Evolutionary conservation across 2,888 invertebrate genomes (phyloP).

Genomic region (Allophyes oxyacanthae): DNA sequence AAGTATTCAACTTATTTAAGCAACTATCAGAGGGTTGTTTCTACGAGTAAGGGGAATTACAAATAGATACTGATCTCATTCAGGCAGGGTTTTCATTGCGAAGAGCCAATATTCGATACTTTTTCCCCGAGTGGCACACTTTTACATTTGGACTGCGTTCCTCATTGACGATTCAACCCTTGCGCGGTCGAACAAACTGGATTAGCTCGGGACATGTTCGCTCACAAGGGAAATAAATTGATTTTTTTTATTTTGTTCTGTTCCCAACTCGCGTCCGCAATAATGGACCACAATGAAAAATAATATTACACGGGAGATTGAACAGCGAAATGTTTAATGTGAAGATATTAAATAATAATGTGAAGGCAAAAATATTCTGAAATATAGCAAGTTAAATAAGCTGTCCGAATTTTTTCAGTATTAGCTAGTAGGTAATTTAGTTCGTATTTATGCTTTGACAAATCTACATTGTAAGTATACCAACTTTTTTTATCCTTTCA

Average conservation of each 20-base stretch:
- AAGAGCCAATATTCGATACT: slow-evolving; percentile 82
- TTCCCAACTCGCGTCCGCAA: slow-evolving; percentile 79
- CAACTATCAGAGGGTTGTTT: slow-evolving; percentile 55
- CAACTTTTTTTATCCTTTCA: too few species aligned
- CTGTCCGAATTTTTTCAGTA: slow-evolving; percentile 7
- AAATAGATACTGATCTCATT: slow-evolving; percentile 76
- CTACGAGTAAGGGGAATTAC: slow-evolving; percentile 69
- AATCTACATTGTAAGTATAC: too few species aligned
- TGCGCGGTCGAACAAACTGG: slow-evolving; percentile 88
- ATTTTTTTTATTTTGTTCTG: slow-evolving; percentile 82
- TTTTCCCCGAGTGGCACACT: slow-evolving; percentile 78
- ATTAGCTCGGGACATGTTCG: slow-evolving; percentile 86
- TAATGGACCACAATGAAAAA: slow-evolving; percentile 82
- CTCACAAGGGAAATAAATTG: slow-evolving; percentile 87
- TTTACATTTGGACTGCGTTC: slow-evolving; percentile 83
- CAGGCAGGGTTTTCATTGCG: slow-evolving; percentile 75
- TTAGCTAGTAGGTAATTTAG: slow-evolving; percentile 16
- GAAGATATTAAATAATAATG: slow-evolving; percentile 52
- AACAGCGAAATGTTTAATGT: slow-evolving; percentile 68
- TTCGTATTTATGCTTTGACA: too few species aligned
- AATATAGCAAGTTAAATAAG: slow-evolving; percentile 19
- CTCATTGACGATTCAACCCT: slow-evolving; percentile 89
- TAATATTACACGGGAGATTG: slow-evolving; percentile 77
- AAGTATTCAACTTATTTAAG: slow-evolving; percentile 41
- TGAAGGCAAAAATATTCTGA: slow-evolving; percentile 30